Evolutionary conservation across 2,888 invertebrate species (phyloP).

Genomic region (Drosophila nr. perissopoda): DNA sequence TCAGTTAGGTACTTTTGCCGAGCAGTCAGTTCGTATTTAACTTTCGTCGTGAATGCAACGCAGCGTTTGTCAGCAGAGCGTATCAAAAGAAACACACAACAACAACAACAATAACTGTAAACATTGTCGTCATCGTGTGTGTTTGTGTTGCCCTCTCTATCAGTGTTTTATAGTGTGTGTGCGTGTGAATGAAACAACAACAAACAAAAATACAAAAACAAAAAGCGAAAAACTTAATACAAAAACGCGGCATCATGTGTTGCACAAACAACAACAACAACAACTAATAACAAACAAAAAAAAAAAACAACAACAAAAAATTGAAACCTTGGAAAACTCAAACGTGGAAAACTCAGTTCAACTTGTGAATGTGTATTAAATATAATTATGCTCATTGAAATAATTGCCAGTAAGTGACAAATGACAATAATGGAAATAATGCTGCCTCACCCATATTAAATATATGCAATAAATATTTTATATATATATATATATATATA

Average conservation of each 20-base stretch:
- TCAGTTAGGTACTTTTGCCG: slow-evolving; percentile 63
- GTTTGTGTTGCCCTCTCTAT: slow-evolving; percentile 1
- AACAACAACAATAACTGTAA: slow-evolving; percentile 37
- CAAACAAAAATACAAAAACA: slow-evolving; percentile 20
- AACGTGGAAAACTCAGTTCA: slow-evolving; percentile 42
- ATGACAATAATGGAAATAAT: slow-evolving; percentile 12
- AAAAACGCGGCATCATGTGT: slow-evolving; percentile 56
- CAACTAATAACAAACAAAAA: slow-evolving; percentile 10
- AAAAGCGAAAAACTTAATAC: slow-evolving; percentile 5
- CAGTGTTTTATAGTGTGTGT: slow-evolving; percentile 5
- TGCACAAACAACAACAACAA: slow-evolving; percentile 43
- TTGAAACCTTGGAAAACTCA: slow-evolving; percentile 49
- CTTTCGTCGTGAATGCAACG: slow-evolving; percentile 82
- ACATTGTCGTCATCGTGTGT: slow-evolving; percentile 26
- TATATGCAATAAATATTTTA: slow-evolving; percentile 6
- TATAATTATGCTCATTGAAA: slow-evolving; percentile 69
- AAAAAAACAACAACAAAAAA: slow-evolving; percentile 16
- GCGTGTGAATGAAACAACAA: slow-evolving; percentile 47
- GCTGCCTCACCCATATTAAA: not conserved
- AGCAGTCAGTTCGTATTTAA: slow-evolving; percentile 81
- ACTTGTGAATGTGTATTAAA: slow-evolving; percentile 36
- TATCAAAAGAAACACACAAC: slow-evolving; percentile 41
- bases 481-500: slow-evolving; percentile 1
- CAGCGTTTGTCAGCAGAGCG: slow-evolving; percentile 70
- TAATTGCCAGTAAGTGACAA: slow-evolving; percentile 55